Evolutionary conservation across 2,113 vertebrate species (phyloP), one percentile per base, ranked within the genome.

Genomic region (Dicaeum eximium): DNA sequence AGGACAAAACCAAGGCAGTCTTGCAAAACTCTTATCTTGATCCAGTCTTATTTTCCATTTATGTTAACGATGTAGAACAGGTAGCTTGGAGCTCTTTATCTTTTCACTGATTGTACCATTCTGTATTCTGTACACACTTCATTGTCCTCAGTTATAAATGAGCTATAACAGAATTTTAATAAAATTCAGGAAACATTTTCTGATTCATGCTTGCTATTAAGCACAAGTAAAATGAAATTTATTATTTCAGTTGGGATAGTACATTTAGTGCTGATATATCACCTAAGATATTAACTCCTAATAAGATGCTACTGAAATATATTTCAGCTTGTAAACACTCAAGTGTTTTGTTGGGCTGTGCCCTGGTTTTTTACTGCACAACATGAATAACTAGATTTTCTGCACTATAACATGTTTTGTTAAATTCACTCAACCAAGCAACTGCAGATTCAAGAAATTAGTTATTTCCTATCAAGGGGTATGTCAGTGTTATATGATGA

Each of bases 31-130:
- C 75, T 81, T 88, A 53, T 83, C 88, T 91, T 38, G 74, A 62
- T 92, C 85, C 82, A 74, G 88, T 93, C 92, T 92, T 75, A 86
- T 92, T 92, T 94, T 79, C 80, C 56, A 72, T 96, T 96, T 96
- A 74, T 78, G 72, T 47, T 94, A 96, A 93, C 90, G 83, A 42
- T 80, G 93, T 38, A 86, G 90, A 90, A 70, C 67, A 67, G 79
- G 64, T 60, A 70, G 75, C 67, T 93, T 70, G 65, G 61, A 95
- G 75, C 82, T 90, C 82, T 94, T 86, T 84, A 93, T 96, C 90
- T 88, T 93, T 86, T 35, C 88, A 35, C 65, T 65, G 88, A 94
- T 92, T 92, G 80, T 64, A 78, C 40, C 25, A 42, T 84, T 88
- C 73, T 67, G 67, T 45, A 78, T 90, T 96, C 81, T 86, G 17